A percentile compares a stretch with the other conserved stretches of the same genome.
Conservation (phyloP, 2,888 invertebrate genomes). For the Myopa tessellatipennis region DNA sequence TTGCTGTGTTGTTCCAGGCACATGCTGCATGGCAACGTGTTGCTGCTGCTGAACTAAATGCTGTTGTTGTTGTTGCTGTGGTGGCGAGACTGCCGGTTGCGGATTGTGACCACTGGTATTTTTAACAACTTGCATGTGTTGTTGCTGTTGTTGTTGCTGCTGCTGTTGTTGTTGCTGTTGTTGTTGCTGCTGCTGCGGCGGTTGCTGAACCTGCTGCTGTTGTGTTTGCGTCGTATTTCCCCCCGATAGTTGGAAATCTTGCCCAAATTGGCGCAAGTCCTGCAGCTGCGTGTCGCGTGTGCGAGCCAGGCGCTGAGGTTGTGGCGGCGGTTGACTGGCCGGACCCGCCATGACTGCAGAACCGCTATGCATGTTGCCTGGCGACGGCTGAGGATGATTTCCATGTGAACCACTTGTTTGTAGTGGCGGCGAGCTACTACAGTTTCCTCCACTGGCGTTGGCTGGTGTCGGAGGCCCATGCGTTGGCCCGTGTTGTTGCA, state of each 20-base stretch:
- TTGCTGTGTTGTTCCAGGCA: conserved; percentile 52
- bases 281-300: conserved; percentile 65
- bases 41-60: conserved; percentile 50
- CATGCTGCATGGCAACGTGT: conserved; percentile 46
- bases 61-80: conserved; percentile 53
- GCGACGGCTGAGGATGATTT: conserved; percentile 39
- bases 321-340: conserved; percentile 57
- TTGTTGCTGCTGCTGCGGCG: conserved; percentile 51
- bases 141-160: conserved; percentile 57
- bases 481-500: conserved; percentile 56
- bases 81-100: conserved; percentile 62
- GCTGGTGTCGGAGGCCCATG: conserved; percentile 43
- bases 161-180: conserved; percentile 52
- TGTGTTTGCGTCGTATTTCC: conserved; percentile 58
- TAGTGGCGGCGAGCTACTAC: conserved; percentile 60
- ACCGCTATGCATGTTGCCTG: conserved; percentile 51
- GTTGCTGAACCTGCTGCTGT: conserved; percentile 59
- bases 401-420: conserved; percentile 54
- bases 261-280: conserved; percentile 82
- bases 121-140: conserved; percentile 57
- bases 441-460: conserved; percentile 49
- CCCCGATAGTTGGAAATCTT: conserved; percentile 79
- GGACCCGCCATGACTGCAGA: conserved; percentile 52
- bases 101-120: conserved; percentile 58
- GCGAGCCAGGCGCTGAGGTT: conserved; percentile 62